Conservation (phyloP, 2,113 vertebrate genomes). For the Mungos mungo region DNA sequence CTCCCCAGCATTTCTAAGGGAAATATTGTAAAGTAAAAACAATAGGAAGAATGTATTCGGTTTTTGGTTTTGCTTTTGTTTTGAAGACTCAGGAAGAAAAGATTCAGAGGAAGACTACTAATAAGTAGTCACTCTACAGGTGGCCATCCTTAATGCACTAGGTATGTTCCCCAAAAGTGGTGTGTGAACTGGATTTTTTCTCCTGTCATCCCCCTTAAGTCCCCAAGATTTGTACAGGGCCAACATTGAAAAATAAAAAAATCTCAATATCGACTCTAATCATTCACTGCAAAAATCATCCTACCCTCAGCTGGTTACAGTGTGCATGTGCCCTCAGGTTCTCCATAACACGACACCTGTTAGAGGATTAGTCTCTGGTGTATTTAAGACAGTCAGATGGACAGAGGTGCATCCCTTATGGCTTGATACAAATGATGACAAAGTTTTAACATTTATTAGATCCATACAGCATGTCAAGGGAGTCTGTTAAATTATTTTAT, state of each 20-base stretch:
- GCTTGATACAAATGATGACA: background rate
- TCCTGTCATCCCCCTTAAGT: background rate
- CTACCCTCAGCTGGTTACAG: background rate
- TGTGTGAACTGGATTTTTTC: background rate
- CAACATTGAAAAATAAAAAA: background rate
- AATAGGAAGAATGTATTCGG: background rate
- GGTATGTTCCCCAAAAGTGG: background rate
- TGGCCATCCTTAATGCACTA: background rate
- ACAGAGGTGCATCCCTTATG: background rate
- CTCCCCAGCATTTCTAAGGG: background rate
- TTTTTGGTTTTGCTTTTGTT: background rate
- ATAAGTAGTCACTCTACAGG: background rate
- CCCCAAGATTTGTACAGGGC: background rate
- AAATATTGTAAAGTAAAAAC: background rate
- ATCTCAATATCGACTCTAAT: background rate
- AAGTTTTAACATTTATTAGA: background rate
- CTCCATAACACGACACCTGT: background rate
- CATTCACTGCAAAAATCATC: background rate
- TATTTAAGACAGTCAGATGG: background rate
- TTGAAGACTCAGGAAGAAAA: background rate
- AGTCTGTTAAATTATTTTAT: background rate
- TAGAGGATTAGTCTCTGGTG: background rate
- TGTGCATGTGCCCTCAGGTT: background rate
- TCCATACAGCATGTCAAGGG: background rate
- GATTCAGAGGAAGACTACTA: background rate